phyloP scores from a whole-genome alignment of 2,888 invertebrate species.

The Cremastobaeus sp. region DNA sequence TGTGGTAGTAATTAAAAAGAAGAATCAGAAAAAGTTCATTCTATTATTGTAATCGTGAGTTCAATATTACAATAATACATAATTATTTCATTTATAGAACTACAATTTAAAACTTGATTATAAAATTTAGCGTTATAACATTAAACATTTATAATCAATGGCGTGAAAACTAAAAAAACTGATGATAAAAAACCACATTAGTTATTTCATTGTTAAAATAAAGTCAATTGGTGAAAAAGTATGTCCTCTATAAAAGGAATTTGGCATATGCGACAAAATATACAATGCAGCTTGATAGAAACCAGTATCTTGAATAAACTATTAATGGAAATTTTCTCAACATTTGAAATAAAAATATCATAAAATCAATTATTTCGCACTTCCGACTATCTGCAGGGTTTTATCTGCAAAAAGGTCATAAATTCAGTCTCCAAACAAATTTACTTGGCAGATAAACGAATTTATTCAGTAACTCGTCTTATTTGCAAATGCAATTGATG shows the following conservation, averaged over 20 bases:
- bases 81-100: too few species aligned
- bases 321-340: constrained; percentile 38
- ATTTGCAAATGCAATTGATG: constrained; percentile 41
- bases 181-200: neutral
- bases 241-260: neutral
- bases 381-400: constrained; percentile 51
- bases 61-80: too few species aligned
- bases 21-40: too few species aligned
- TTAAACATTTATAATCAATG: too few species aligned
- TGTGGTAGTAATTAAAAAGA: too few species aligned
- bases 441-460: constrained; percentile 50
- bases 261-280: neutral
- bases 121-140: too few species aligned
- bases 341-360: constrained; percentile 33
- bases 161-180: too few species aligned
- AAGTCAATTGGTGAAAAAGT: neutral
- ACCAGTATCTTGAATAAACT: constrained; percentile 1
- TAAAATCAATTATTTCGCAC: constrained; percentile 54
- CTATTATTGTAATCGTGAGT: too few species aligned
- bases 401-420: constrained; percentile 53
- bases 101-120: too few species aligned
- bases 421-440: constrained; percentile 63
- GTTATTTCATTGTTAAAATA: neutral
- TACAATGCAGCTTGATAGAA: neutral
- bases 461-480: constrained; percentile 47